Evolutionary conservation across 2,888 invertebrate species (phyloP), one percentile per base, ranked within the genome.

Genomic region (Leptinotarsa tumamoca): DNA sequence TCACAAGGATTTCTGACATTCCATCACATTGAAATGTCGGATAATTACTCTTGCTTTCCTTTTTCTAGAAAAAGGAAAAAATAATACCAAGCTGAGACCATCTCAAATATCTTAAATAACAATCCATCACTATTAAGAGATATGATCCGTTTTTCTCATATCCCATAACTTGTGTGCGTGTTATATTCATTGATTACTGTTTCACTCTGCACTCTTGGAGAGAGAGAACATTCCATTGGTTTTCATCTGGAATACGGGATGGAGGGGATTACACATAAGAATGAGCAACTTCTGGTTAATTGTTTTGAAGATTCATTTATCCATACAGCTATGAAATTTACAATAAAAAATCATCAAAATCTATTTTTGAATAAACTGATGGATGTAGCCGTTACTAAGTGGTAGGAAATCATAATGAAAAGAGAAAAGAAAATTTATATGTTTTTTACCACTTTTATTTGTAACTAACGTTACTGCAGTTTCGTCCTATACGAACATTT

Each of bases 141-240:
- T 56, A 73, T 23, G 67, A 52, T 61, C 43, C 43, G 52, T 71
- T 63, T 74, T 77, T 71, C 63, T 51, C 68, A 50, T 50, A 71
- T 67, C 43, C 68, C 52, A 75, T 74, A 68, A 21, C 67, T 71
- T 56, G 61, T 51, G 78, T 79, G 76, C 79, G 78, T 78, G 78
- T 51, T 61, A 72, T 54, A 43, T 67, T 71, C 76, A 79, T 79
- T 61, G 79, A 78, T 78, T 79, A 67, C 69, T 69, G 72, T 72
- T 68, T 69, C n/a, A 4, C 63, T 58, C 58, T 58, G 58, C 14
- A 14, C 21, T 52, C 23, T 13, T 54, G 54, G 58, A 13, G 4
- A 0, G 4, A 61, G 58, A 4, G 23, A 61, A 10, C 27, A n/a
- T 33, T 7, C 10, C 33, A 7, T 7, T 33, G 33, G 33, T 33